A percentile compares a stretch with the other conserved stretches of the same genome.
Conservation (phyloP, 2,888 invertebrate genomes). For the Athalia circularis region DNA sequence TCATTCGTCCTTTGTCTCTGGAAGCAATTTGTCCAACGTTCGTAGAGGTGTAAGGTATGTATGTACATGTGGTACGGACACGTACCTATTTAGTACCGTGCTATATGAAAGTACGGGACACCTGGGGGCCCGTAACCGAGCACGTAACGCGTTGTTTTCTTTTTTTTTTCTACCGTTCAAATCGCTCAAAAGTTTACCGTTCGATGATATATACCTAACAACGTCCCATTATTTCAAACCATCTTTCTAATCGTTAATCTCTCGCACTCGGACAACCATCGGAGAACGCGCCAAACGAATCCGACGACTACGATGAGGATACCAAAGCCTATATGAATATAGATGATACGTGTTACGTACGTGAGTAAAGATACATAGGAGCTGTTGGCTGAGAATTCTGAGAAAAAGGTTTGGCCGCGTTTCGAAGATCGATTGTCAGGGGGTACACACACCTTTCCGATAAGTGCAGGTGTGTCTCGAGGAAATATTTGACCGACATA, state of each 20-base stretch:
- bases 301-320: too few relatives aligned
- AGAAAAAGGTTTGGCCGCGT: neutral
- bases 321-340: too few relatives aligned
- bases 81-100: neutral
- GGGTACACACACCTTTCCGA: too few relatives aligned
- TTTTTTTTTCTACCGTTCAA: neutral
- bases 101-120: neutral
- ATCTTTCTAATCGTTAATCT: neutral
- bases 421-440: neutral
- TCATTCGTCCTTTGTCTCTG: neutral
- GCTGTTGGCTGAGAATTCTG: neutral
- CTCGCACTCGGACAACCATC: neutral
- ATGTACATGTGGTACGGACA: neutral
- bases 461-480: too few relatives aligned
- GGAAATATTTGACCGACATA: too few relatives aligned
- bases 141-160: neutral
- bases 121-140: neutral
- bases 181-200: constrained; percentile 1
- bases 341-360: too few relatives aligned
- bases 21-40: neutral
- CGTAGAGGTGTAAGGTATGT: neutral
- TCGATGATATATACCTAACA: constrained; percentile 8
- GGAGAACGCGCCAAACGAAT: too few relatives aligned
- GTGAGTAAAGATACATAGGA: neutral
- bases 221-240: neutral